These are phyloP conservation scores for Pinna nobilis DNA, from an alignment of 1,140 invertebrate species.

Conservation along the genomic window DNA sequence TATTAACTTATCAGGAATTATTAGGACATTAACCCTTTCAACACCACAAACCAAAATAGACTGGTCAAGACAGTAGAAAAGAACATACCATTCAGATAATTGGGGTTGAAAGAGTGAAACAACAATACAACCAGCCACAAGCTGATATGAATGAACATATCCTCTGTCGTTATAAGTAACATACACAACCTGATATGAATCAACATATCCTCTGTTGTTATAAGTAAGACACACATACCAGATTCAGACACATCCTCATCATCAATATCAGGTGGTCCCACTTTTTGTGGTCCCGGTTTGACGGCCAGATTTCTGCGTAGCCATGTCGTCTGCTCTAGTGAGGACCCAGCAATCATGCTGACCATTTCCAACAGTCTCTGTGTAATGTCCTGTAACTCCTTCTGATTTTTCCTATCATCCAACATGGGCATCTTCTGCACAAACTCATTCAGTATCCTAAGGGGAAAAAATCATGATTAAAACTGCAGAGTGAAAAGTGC, in stretches of 20 bases:
- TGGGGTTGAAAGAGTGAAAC: too few species aligned
- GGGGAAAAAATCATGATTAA: neutral
- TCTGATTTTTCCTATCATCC: constrained; percentile 88
- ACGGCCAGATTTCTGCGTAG: constrained; percentile 91
- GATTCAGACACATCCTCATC: constrained; percentile 59
- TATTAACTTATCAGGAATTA: too few species aligned
- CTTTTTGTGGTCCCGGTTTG: constrained; percentile 78
- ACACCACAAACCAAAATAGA: too few species aligned
- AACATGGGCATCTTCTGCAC: constrained; percentile 87
- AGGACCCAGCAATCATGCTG: constrained; percentile 90
- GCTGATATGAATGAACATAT: too few species aligned
- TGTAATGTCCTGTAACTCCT: constrained; percentile 82
- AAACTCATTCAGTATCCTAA: constrained; percentile 87
- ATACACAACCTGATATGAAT: too few species aligned
- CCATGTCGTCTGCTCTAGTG: constrained; percentile 94
- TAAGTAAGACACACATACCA: neutral
- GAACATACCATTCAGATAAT: too few species aligned
- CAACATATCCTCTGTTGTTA: too few species aligned
- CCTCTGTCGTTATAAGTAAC: too few species aligned
- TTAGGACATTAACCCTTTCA: too few species aligned
- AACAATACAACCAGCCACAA: too few species aligned
- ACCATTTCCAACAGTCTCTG: constrained; percentile 88
- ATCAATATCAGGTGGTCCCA: constrained; percentile 58
- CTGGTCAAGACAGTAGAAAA: too few species aligned
- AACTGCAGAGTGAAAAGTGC: neutral